Percentiles rank a stretch among this genome's conserved stretches.
Evolutionary conservation across 2,888 invertebrate species (phyloP).

Genomic region (Leucoptera coffeella): DNA sequence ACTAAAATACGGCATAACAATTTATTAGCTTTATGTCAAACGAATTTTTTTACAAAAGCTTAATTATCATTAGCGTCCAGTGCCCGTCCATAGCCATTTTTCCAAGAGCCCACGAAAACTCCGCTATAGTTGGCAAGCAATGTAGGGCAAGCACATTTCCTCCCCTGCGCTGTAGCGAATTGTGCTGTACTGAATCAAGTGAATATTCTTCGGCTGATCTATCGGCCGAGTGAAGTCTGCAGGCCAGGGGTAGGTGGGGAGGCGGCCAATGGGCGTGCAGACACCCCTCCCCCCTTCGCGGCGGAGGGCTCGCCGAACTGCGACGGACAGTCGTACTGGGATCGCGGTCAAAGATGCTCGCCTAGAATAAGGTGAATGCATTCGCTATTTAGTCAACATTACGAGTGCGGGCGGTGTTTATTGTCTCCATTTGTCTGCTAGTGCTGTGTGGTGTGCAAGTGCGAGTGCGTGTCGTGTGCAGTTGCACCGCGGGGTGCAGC

Average conservation of each 20-base stretch:
- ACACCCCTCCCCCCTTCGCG: constrained; percentile 18
- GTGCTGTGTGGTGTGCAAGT: background rate
- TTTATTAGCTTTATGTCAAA: too few relatives aligned
- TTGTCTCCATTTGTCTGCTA: constrained; percentile 8
- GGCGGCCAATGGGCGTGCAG: constrained; percentile 39
- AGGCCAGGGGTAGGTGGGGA: constrained; percentile 6
- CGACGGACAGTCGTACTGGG: constrained; percentile 45
- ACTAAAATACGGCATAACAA: too few relatives aligned
- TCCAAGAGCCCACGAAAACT: too few relatives aligned
- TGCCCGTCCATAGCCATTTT: too few relatives aligned
- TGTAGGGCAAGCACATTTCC: too few relatives aligned
- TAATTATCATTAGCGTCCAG: too few relatives aligned
- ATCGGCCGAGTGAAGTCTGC: too few relatives aligned
- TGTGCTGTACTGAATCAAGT: too few relatives aligned
- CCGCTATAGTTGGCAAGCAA: too few relatives aligned
- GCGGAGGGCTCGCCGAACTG: constrained; percentile 31
- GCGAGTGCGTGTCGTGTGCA: constrained; percentile 14
- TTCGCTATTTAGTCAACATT: constrained; percentile 12
- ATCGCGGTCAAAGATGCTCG: constrained; percentile 36
- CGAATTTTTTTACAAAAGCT: too few relatives aligned
- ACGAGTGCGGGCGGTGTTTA: constrained; percentile 39
- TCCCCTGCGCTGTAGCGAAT: too few relatives aligned
- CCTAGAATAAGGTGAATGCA: constrained; percentile 22
- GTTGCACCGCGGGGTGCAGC: constrained; percentile 36
- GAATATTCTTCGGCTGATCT: too few relatives aligned